Evolutionary conservation across 2,888 invertebrate species (phyloP), one percentile per base, ranked within the genome.

Genomic region (Diadegma fenestrale): DNA sequence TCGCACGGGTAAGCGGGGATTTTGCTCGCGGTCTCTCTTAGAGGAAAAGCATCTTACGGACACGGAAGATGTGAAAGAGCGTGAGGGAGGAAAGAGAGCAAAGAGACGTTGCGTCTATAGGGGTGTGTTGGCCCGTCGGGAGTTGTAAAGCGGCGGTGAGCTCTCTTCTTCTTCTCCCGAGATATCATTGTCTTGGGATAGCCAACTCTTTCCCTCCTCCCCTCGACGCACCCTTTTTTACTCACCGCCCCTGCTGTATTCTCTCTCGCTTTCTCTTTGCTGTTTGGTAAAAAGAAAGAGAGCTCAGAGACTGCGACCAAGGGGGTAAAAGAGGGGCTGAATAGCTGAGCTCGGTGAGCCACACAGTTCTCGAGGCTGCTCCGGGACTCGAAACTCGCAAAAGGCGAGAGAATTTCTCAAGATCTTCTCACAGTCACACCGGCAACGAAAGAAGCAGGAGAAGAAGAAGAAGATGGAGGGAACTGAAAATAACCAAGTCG

Each of bases 181-280:
- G 93, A 93, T 93, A 93, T 93, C 93, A 93, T 93, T 93, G 93
- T 93, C 91, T 93, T 89, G 90, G 90, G 90, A 88, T 86, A 82
- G 87, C 87, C 85, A 82, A 61, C 54, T 66, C 80, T 61, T 58
- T 58, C 22, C 58, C 26, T 26, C 45, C 68, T 80, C 48, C 72
- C 48, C 22, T 33, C 69, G 12, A 30, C 51, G n/a, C n/a, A 51
- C 19, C 73, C 19, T 73, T 54, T 80, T 68, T 68, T 22, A 19
- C 66, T 54, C 64, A 22, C 51, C 79, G 37, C 77, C 80, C 77
- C 64, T 78, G 63, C 64, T 78, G 63, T 83, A 76, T 63, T 80
- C 68, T 82, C 77, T 54, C 61, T 71, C 73, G 87, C 26, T 45
- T 85, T 85, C 84, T 66, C 37, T 77, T 58, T 58, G 61, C 66